Conservation (phyloP, 92 coral and sea anemone species). For the Paramuricea clavata region DNA sequence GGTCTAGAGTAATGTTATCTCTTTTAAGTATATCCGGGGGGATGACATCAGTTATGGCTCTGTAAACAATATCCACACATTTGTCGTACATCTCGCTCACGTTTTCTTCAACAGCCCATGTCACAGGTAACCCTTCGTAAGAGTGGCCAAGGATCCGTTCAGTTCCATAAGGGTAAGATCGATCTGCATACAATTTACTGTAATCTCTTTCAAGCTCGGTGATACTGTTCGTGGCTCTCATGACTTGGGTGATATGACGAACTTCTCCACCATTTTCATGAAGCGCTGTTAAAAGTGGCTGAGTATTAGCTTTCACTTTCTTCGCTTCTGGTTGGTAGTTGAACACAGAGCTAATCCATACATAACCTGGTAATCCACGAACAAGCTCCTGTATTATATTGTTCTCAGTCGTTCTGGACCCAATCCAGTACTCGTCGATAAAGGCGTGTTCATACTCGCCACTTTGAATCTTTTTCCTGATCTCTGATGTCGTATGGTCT, state of each 20-base stretch:
- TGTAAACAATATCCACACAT: slow-evolving; percentile 42
- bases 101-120: slow-evolving; percentile 46
- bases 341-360: slow-evolving; percentile 71
- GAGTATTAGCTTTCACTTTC: slow-evolving; percentile 26
- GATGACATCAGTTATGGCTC: slow-evolving; percentile 19
- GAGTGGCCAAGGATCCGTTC: slow-evolving; percentile 60
- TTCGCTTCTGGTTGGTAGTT: slow-evolving; percentile 23
- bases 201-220: slow-evolving; percentile 53
- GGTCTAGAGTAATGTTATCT: slow-evolving; percentile 24
- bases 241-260: slow-evolving; percentile 43
- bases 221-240: slow-evolving; percentile 57
- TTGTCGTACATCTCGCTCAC: slow-evolving; percentile 40
- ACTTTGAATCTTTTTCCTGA: neutral
- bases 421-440: slow-evolving; percentile 68
- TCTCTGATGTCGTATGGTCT: neutral
- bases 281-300: slow-evolving; percentile 40
- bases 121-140: slow-evolving; percentile 56
- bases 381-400: slow-evolving; percentile 7
- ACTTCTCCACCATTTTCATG: slow-evolving; percentile 28
- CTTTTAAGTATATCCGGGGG: neutral
- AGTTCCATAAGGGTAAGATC: slow-evolving; percentile 61
- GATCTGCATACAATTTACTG: slow-evolving; percentile 45
- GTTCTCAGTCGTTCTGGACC: slow-evolving; percentile 47
- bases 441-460: slow-evolving; percentile 51
- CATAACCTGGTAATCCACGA: slow-evolving; percentile 49